phyloP scores from a whole-genome alignment of 2,113 vertebrate genomes.

The Zapornia atra region DNA sequence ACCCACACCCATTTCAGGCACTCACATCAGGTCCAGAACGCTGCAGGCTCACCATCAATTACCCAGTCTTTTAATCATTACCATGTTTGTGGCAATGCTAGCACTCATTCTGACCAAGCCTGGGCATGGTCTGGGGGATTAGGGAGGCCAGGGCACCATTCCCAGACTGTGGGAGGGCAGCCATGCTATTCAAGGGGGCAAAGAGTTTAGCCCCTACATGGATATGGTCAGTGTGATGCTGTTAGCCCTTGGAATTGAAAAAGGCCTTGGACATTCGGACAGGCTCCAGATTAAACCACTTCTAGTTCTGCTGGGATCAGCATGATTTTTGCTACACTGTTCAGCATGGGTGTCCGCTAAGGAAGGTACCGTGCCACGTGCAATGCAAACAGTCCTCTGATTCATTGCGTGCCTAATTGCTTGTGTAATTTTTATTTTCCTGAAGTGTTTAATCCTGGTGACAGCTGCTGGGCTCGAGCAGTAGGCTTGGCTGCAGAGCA shows the following conservation, averaged over 20 bases:
- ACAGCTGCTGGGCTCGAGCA: neutral
- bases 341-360: neutral
- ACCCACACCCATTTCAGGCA: neutral
- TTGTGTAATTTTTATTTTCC: neutral
- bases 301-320: neutral
- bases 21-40: neutral
- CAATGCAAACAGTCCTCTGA: neutral
- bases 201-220: neutral
- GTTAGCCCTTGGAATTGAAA: neutral
- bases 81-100: neutral
- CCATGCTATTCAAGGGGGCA: neutral
- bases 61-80: neutral
- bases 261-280: neutral
- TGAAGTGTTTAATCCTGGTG: neutral
- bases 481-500: neutral
- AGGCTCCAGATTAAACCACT: neutral
- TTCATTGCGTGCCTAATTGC: neutral
- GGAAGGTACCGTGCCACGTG: neutral
- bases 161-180: neutral
- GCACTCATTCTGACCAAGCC: neutral
- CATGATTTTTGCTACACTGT: neutral
- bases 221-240: fast-evolving
- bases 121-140: neutral
- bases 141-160: neutral
- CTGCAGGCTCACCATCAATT: neutral